Evolutionary conservation across 1,140 invertebrate genomes (phyloP), one percentile per base, ranked within the genome.

Genomic region (Semibalanus balanoides): DNA sequence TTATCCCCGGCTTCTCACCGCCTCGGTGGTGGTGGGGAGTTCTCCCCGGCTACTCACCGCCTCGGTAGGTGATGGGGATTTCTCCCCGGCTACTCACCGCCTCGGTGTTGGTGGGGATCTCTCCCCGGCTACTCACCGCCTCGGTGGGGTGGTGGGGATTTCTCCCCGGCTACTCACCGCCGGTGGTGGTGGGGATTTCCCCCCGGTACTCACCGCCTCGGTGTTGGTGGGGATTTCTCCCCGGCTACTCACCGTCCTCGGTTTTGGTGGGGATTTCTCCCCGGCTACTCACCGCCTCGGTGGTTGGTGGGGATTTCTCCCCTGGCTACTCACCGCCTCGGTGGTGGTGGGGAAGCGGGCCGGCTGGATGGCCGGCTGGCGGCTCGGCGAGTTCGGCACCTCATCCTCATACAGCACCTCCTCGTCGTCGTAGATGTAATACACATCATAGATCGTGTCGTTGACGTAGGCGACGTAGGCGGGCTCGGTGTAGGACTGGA

Each of bases 341-440:
- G 51, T 64, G 51, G 51, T 64, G 51, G 51, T 64, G 51, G 51
- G 51, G 7, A 1, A 3, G 35, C 5, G 35, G 5, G 35, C 35
- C 35, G 35, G 35, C 35, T 5, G 35, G n/a, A n/a, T n/a, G 35
- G 35, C 35, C 35, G 35, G 35, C 35, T 40, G 35, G 35, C 35
- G 35, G 35, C 35, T 40, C 35, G 35, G 35, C 35, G 35, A 40
- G 35, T 40, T 25, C 7, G 51, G 14, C 51, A 64, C 51, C 22
- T 64, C 51, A 9, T 72, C 70, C 28, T 72, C 70, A 27, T 72
- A 72, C 70, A 29, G 70, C 70, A 72, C 70, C 28, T 72, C 70
- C n/a, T 72, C 70, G n/a, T 72, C 70, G 29, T 72, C 70, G 28
- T 72, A 72, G 70, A 72, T 72, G 70, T 72, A 72, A n/a, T 72